Conservation (phyloP, 1,140 invertebrate genomes). For the Drosophila bocki region DNA sequence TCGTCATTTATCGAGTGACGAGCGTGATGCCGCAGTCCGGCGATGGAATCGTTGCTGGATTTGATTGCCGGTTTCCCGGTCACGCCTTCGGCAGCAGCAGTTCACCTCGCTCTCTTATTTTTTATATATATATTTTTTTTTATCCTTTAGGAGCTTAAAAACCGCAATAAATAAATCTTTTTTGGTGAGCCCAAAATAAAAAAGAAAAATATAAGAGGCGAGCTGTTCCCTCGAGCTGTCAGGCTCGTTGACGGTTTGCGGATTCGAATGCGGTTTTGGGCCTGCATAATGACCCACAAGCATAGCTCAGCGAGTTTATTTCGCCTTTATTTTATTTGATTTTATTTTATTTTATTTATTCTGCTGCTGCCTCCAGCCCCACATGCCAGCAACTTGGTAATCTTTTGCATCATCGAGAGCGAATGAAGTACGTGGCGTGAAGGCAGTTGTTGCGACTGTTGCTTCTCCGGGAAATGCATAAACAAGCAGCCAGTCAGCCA, state of each 20-base stretch:
- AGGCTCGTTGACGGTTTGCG: conserved; percentile 35
- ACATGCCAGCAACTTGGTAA: conserved; percentile 76
- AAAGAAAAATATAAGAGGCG: conserved; percentile 3
- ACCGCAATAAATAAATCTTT: conserved; percentile 82
- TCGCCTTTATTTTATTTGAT: conserved; percentile 30
- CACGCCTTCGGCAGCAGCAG: conserved; percentile 13
- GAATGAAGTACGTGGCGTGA: conserved; percentile 68
- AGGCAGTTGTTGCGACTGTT: conserved; percentile 53
- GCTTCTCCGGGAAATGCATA: conserved; percentile 73
- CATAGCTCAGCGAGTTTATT: conserved; percentile 57
- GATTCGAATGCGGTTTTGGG: conserved; percentile 38
- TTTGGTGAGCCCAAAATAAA: conserved; percentile 43
- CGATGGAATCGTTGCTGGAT: conserved; percentile 42
- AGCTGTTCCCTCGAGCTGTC: conserved; percentile 31
- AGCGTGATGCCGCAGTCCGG: conserved; percentile 48
- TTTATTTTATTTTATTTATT: conserved; percentile 17
- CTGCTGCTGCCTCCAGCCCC: conserved; percentile 21
- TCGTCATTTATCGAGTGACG: conserved; percentile 33
- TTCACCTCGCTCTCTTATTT: not conserved
- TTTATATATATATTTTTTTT: not conserved
- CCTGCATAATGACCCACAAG: conserved; percentile 79
- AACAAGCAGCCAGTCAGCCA: conserved; percentile 52
- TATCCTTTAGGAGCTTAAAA: conserved; percentile 53
- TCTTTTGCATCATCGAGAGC: conserved; percentile 80
- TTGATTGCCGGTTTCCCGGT: conserved; percentile 35